Evolutionary conservation across 2,113 vertebrate species (phyloP), one percentile per base, ranked within the genome.

Genomic region (Turdus rufiventris): DNA sequence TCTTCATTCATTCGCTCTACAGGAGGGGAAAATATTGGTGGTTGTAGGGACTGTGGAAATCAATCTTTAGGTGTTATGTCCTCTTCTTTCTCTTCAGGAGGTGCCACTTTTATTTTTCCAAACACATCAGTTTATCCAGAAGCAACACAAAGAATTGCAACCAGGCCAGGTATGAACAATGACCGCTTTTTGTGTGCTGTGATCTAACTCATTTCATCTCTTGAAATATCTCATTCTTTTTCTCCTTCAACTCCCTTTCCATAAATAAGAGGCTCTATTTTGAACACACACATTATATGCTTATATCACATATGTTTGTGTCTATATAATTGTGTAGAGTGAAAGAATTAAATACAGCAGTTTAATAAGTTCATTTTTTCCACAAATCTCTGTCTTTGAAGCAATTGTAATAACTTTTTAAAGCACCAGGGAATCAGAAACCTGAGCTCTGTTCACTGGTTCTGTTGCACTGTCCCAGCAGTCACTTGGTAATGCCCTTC

Each of bases 91-190:
- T 97, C 96, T 97, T 91, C 96, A 99, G 98, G 98, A 98, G 98
- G 98, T 87, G 98, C 98, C 90, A 98, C 98, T 96, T 99, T 99
- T 97, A 99, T 99, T 96, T 99, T 99, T 84, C 98, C 98, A 93
- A 99, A 98, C 89, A 97, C 98, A 94, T 98, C 98, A 54, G 98
- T 98, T 89, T 99, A 98, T 96, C 98, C 98, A 62, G 98, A 99
- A 95, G 96, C 98, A 68, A 97, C 98, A 89, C 97, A 98, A 96
- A 98, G 98, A 98, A 98, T 98, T 91, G 94, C 98, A 94, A 94
- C 97, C 93, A 98, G 98, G 94, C 98, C 98, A 98, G 98, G 98
- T 99, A 98, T 43, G 97, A 91, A 74, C 60, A 83, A 29, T 45
- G 19, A 88, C 54, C 29, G 36, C 18, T 15, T 87, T 78, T 56